Evolutionary conservation across 2,113 vertebrate genomes (phyloP).

Genomic region (Albula glossodonta): DNA sequence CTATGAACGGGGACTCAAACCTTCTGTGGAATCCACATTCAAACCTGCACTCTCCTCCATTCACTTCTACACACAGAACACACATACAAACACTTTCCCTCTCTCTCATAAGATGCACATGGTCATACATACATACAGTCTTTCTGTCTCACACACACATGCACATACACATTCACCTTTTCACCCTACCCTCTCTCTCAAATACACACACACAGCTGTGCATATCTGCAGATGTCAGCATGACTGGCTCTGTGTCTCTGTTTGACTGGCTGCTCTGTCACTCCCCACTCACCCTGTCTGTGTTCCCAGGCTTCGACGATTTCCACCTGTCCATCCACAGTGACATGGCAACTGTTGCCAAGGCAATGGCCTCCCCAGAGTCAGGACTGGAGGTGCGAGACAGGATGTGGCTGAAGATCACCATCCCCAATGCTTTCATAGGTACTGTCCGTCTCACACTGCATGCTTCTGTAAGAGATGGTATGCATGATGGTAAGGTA

Average conservation of each 20-base stretch:
- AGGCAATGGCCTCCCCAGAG: slow-evolving; percentile 90
- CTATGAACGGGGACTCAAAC: neutral
- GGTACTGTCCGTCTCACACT: slow-evolving; percentile 65
- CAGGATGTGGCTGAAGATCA: slow-evolving; percentile 99
- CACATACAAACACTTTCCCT: neutral
- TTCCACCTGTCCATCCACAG: slow-evolving; percentile 92
- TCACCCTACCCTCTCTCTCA: too few species aligned
- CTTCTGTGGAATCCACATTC: neutral
- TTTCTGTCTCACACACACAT: too few species aligned
- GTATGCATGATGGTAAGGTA: too few species aligned
- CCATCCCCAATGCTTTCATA: slow-evolving; percentile 95
- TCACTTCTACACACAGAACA: neutral
- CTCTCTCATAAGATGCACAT: neutral
- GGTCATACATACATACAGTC: too few species aligned
- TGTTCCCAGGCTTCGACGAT: slow-evolving; percentile 85
- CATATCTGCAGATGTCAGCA: neutral
- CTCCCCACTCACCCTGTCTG: neutral
- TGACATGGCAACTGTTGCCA: slow-evolving; percentile 89
- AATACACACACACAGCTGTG: neutral
- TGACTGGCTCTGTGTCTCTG: neutral
- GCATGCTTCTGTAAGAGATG: too few species aligned
- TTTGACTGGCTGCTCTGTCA: neutral
- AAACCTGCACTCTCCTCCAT: neutral
- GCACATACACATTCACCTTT: too few species aligned
- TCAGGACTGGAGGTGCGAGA: slow-evolving; percentile 94